Evolutionary conservation across 2,888 invertebrate species (phyloP).

Genomic region (Penaeus monodon): DNA sequence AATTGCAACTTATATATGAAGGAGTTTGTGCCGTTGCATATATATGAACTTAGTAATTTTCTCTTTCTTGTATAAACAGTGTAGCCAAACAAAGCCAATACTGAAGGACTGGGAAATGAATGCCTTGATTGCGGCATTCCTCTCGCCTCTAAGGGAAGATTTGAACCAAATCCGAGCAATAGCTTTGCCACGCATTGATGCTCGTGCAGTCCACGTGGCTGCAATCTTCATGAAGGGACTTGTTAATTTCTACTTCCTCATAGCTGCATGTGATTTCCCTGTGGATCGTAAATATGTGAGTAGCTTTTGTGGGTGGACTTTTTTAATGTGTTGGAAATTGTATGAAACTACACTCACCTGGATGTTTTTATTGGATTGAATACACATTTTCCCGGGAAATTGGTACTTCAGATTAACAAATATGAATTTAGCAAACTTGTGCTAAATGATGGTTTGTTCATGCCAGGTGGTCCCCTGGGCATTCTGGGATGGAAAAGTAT

Average conservation of each 20-base stretch:
- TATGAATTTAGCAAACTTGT: no score
- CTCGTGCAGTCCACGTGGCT: constrained; percentile 61
- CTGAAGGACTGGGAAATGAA: constrained; percentile 65
- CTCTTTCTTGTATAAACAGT: constrained; percentile 38
- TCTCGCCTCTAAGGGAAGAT: constrained; percentile 53
- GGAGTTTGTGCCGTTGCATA: background rate
- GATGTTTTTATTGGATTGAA: no score
- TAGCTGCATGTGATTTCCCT: constrained; percentile 63
- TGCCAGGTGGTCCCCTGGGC: constrained; percentile 60
- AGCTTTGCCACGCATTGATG: constrained; percentile 59
- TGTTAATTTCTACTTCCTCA: constrained; percentile 62
- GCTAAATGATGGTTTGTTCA: background rate
- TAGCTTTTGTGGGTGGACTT: background rate
- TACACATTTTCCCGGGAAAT: no score
- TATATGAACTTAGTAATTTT: background rate
- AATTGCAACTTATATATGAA: background rate
- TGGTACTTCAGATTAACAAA: no score
- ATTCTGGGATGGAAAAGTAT: constrained; percentile 65
- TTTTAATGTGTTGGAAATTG: background rate
- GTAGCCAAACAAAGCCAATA: constrained; percentile 50
- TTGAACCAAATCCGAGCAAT: constrained; percentile 52
- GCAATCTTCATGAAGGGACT: constrained; percentile 64
- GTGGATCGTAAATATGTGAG: constrained; percentile 52
- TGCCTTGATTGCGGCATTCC: constrained; percentile 58
- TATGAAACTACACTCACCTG: no score